A percentile compares a stretch with the other conserved stretches of the same genome.
These are phyloP conservation scores for Heteractis magnifica DNA, from an alignment of 92 coral and sea anemone species.

Conservation along the genomic window DNA sequence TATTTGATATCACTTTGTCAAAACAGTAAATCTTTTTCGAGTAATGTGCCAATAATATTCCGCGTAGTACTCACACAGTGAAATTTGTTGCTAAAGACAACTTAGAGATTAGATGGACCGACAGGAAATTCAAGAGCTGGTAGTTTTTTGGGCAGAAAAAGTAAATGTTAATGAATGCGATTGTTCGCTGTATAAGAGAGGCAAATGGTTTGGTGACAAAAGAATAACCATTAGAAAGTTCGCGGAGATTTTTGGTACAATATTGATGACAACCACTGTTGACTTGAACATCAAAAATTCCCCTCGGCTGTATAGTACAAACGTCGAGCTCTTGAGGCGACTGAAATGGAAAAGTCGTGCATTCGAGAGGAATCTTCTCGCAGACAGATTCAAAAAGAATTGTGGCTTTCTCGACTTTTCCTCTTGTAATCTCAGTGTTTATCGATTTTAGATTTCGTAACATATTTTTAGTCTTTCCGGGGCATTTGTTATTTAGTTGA, in stretches of 20 bases:
- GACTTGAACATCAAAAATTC: not conserved
- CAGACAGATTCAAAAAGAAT: not conserved
- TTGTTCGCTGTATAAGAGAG: not conserved
- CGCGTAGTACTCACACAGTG: not conserved
- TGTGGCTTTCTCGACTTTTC: not conserved
- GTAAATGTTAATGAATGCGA: not conserved
- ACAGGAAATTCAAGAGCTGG: not conserved
- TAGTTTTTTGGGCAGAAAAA: not conserved
- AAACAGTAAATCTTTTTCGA: constrained; percentile 5
- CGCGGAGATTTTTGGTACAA: not conserved
- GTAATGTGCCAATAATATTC: constrained; percentile 1
- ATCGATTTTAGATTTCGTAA: not conserved
- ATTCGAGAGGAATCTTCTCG: not conserved
- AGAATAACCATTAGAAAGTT: not conserved
- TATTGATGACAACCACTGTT: constrained; percentile 11
- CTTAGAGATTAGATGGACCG: not conserved
- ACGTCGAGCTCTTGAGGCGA: not conserved
- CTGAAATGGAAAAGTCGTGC: not conserved
- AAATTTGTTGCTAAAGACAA: constrained; percentile 4
- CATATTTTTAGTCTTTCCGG: constrained; percentile 2
- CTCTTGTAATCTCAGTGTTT: not conserved
- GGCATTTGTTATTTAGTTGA: not conserved
- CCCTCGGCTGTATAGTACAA: constrained; percentile 21
- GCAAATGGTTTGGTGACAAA: constrained; percentile 13
- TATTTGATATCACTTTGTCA: constrained; percentile 9